Evolutionary conservation across 35 echinoderm and acorn worm species (phyloP), one percentile per base, ranked within the genome.

Genomic region (Heliocidaris tuberculata): DNA sequence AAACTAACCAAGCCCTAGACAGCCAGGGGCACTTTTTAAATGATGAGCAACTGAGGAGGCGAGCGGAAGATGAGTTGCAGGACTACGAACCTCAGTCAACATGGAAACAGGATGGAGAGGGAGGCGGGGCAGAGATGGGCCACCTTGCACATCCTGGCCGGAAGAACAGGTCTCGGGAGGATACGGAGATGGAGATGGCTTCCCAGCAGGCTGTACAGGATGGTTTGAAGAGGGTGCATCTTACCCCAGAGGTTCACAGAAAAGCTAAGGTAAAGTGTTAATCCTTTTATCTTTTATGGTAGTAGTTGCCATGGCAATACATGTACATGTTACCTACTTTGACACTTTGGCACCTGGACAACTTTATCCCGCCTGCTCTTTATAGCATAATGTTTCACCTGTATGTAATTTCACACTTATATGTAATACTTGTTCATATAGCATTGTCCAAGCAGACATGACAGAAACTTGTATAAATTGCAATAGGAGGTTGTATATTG

Each of bases 81-180:
- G 91, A 93, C 91, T 93, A 93, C 27, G 48, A 93, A 48, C 91
- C 91, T 48, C 91, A 93, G 91, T 93, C 91, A n/a, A 48, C 91
- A 30, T 93, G 91, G 91, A 31, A 50, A 12, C 48, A 49, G 50
- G n/a, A 49, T n/a, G 91, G 50, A 48, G 19, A 7, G 42, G 90
- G 90, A 13, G 48, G 49, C 50, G 47, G 87, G 31, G 65, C 7
- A 3, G 17, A 42, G n/a, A n/a, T 31, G 87, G 87, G 31, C 6
- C 47, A 42, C 87, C 87, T 31, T 30, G 13, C 9, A 5, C 87
- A 32, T 89, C 87, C 87, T 17, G 31, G 47, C 15, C 29, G 87
- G 87, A 42, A 30, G 87, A 93, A 15, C 27, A 59, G 47, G 35
- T 16, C 31, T 24, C 31, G 87, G 87, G 87, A 89, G 31, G 87